phyloP scores from a whole-genome alignment of 2,888 invertebrate genomes.

The Pollenia amentaria region DNA sequence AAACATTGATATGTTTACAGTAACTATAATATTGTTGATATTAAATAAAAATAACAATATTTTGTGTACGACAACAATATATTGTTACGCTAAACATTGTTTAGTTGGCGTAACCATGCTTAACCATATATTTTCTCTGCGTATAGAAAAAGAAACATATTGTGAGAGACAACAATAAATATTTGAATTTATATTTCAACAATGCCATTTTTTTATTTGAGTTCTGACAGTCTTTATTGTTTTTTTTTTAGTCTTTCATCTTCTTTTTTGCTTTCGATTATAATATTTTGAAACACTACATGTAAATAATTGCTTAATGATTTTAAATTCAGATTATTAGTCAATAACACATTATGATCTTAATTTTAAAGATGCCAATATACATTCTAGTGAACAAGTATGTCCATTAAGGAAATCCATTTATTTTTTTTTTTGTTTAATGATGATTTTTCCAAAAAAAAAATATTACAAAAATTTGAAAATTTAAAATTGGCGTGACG shows the following conservation, averaged over 20 bases:
- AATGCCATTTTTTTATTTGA: background rate
- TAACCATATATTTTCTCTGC: too few relatives aligned
- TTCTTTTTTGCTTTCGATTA: background rate
- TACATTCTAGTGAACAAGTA: background rate
- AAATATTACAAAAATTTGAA: too few relatives aligned
- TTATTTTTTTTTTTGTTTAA: too few relatives aligned
- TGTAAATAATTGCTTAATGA: conserved; percentile 18
- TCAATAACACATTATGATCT: conserved; percentile 34
- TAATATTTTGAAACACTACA: background rate
- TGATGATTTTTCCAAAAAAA: too few relatives aligned
- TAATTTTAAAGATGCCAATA: conserved; percentile 30
- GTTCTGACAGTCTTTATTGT: conserved; percentile 24
- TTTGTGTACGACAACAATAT: too few relatives aligned
- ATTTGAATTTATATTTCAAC: background rate
- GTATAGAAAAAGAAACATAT: background rate
- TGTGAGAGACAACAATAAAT: background rate
- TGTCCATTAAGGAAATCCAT: too few relatives aligned
- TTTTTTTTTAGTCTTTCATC: background rate
- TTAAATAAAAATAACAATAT: too few relatives aligned
- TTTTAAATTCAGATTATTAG: conserved; percentile 29
- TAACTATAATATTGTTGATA: too few relatives aligned
- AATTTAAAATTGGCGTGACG: too few relatives aligned
- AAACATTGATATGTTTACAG: too few relatives aligned
- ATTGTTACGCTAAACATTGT: too few relatives aligned
- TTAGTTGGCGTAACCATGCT: too few relatives aligned